Conservation (phyloP, 2,797 vertebrate genomes). For the Pseudotriccus pelzelni region DNA sequence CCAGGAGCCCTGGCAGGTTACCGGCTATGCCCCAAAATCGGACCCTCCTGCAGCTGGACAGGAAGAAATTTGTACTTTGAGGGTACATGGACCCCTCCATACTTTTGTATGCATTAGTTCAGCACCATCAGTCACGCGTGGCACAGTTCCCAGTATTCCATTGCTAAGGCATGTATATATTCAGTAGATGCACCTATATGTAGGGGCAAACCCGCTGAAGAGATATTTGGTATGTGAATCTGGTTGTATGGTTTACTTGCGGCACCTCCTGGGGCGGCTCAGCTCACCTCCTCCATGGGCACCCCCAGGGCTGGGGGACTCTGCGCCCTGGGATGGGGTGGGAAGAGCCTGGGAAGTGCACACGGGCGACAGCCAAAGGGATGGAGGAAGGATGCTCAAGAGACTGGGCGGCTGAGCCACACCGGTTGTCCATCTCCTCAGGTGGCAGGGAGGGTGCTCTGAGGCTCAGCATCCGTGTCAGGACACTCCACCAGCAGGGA, state of each 20-base stretch:
- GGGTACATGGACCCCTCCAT: background rate
- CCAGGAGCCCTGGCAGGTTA: background rate
- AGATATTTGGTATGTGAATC: background rate
- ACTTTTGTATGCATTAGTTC: background rate
- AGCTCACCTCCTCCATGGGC: fast-evolving
- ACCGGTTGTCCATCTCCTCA: background rate
- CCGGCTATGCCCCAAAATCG: fast-evolving
- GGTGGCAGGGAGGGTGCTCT: background rate
- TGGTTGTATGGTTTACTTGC: background rate
- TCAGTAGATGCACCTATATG: slow-evolving; percentile 22
- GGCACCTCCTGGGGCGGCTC: background rate
- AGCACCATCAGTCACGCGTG: background rate
- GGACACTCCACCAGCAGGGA: background rate
- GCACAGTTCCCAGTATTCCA: background rate
- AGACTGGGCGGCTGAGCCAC: background rate
- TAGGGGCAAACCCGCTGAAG: slow-evolving; percentile 36
- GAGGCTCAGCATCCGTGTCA: background rate
- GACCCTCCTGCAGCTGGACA: background rate
- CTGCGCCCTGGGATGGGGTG: background rate
- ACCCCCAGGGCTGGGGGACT: fast-evolving
- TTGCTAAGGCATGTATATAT: slow-evolving; percentile 37
- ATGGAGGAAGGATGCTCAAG: background rate
- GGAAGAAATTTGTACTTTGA: background rate
- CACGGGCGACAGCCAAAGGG: background rate
- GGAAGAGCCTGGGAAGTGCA: background rate